These are phyloP conservation scores for Ornithoptera alexandrae DNA, from an alignment of 2,888 invertebrate genomes.

Conservation along the genomic window DNA sequence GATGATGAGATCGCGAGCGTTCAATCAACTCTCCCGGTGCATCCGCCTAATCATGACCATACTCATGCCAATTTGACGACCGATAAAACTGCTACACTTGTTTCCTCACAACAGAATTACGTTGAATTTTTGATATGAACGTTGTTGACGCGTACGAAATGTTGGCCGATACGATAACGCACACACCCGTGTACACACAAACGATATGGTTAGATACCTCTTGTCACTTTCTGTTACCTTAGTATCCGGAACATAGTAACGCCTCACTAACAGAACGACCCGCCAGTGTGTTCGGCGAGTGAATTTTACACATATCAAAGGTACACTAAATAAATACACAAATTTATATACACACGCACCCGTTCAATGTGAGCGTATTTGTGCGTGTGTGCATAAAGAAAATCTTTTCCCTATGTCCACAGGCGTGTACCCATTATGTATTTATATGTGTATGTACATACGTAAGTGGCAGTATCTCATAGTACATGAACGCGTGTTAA, in stretches of 20 bases:
- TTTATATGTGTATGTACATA: conserved; percentile 48
- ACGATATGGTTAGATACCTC: conserved; percentile 43
- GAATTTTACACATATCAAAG: conserved; percentile 39
- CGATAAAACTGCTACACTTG: background rate
- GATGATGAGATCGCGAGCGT: conserved; percentile 65
- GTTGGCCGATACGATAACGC: conserved; percentile 46
- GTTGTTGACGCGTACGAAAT: conserved; percentile 32
- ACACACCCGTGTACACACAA: conserved; percentile 44
- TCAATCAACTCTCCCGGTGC: conserved; percentile 68
- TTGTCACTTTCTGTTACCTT: conserved; percentile 52
- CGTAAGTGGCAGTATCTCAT: conserved; percentile 76
- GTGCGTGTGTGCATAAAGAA: conserved; percentile 55
- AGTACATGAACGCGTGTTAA: conserved; percentile 76
- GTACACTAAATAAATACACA: conserved; percentile 61
- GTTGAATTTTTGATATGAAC: background rate
- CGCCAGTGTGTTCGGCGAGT: conserved; percentile 41
- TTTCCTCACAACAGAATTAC: background rate
- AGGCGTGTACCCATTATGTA: conserved; percentile 37
- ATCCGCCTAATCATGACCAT: conserved; percentile 64
- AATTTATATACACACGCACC: conserved; percentile 48
- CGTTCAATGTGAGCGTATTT: conserved; percentile 42
- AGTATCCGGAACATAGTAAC: conserved; percentile 66
- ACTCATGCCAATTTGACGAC: conserved; percentile 28
- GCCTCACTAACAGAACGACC: conserved; percentile 69
- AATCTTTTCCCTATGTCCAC: conserved; percentile 56